These are phyloP conservation scores for Aegypius monachus DNA, from an alignment of 2,113 vertebrate species.

Conservation along the genomic window DNA sequence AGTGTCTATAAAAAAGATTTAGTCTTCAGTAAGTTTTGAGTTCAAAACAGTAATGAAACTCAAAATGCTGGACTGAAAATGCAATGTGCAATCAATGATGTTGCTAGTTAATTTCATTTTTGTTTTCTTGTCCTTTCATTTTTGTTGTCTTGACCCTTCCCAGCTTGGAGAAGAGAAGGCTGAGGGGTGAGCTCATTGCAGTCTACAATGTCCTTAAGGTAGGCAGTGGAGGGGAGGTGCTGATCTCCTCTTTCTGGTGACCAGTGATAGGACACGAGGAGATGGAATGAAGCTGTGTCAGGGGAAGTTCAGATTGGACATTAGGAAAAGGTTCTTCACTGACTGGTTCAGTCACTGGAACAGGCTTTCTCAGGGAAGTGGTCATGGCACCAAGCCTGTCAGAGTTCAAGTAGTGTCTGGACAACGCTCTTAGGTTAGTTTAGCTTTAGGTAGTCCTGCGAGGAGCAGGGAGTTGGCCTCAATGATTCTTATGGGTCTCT, in stretches of 20 bases:
- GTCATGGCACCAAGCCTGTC: neutral
- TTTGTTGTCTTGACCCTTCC: neutral
- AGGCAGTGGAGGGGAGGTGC: neutral
- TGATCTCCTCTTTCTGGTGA: neutral
- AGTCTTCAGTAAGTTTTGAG: neutral
- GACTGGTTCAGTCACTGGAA: neutral
- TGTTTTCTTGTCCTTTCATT: neutral
- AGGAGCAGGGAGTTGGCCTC: neutral
- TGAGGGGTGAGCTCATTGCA: neutral
- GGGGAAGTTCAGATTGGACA: neutral
- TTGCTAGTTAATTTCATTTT: neutral
- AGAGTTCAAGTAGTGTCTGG: neutral
- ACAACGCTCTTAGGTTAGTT: neutral
- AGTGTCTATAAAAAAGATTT: neutral
- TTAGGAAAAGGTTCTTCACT: neutral
- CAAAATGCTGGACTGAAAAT: neutral
- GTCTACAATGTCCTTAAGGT: neutral
- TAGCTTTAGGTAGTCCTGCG: neutral
- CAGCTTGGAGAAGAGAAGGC: neutral
- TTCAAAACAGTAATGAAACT: neutral
- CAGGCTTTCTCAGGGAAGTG: neutral
- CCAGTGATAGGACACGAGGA: neutral
- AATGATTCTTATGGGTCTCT: neutral
- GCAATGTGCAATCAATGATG: neutral
- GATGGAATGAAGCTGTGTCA: too few relatives aligned